Conservation (phyloP, 2,113 vertebrate species). For the Stictonetta naevosa region DNA sequence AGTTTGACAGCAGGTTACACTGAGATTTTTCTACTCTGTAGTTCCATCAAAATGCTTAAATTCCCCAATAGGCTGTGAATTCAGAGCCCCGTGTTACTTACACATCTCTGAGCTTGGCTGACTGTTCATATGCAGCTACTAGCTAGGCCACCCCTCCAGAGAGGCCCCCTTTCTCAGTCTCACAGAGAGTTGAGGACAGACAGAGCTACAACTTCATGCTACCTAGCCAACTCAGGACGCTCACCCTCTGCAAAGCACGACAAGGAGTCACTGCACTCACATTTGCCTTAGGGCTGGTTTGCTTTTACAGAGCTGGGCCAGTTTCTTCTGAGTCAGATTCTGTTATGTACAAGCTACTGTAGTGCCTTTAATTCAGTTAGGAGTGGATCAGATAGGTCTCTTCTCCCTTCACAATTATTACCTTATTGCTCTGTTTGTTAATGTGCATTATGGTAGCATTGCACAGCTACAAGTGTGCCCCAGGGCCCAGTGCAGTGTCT, state of each 20-base stretch:
- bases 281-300: constrained; percentile 20
- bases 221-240: neutral
- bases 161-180: neutral
- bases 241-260: neutral
- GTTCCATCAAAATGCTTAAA: neutral
- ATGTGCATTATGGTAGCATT: neutral
- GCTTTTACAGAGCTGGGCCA: neutral
- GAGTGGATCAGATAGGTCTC: neutral
- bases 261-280: neutral
- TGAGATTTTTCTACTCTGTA: constrained; percentile 3
- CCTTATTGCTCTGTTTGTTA: neutral
- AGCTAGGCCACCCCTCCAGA: constrained; percentile 19
- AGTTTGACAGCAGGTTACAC: neutral
- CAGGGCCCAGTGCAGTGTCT: neutral
- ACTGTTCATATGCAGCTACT: neutral
- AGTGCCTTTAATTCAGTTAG: constrained; percentile 4
- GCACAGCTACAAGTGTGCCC: neutral
- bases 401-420: neutral
- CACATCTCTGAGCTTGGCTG: neutral
- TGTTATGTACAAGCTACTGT: neutral
- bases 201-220: neutral
- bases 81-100: neutral
- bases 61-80: neutral
- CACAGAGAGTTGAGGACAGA: constrained; percentile 13
- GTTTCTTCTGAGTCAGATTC: neutral